Conservation (phyloP, 64 coral and sea anemone genomes). For the Porites lutea region DNA sequence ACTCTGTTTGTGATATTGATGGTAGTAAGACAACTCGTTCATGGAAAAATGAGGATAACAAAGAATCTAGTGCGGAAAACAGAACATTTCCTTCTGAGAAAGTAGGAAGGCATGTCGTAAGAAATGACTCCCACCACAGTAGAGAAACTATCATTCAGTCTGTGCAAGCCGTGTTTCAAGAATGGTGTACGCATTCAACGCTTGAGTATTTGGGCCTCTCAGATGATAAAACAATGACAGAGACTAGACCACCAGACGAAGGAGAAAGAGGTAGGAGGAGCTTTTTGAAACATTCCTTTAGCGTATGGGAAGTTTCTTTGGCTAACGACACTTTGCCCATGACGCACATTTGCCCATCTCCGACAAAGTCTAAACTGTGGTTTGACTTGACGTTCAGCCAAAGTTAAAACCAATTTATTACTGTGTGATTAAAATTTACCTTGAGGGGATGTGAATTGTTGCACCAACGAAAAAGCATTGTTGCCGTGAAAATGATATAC, state of each 20-base stretch:
- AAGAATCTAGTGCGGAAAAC: not conserved
- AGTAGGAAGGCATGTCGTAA: not conserved
- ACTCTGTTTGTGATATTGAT: not conserved
- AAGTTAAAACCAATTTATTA: too few species aligned
- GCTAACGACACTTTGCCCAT: too few species aligned
- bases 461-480: too few species aligned
- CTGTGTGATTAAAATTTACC: too few species aligned
- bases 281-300: too few species aligned
- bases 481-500: too few species aligned
- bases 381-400: too few species aligned
- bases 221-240: not conserved
- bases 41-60: not conserved
- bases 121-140: not conserved
- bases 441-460: too few species aligned
- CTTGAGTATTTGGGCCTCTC: not conserved
- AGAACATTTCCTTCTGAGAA: not conserved
- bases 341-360: too few species aligned
- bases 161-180: not conserved
- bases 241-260: not conserved
- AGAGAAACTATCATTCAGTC: not conserved
- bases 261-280: not conserved
- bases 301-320: too few species aligned
- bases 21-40: not conserved
- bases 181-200: slow-evolving; percentile 30
- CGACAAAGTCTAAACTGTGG: too few species aligned